A percentile compares a stretch with the other conserved stretches of the same genome.
Evolutionary conservation across 2,797 vertebrate species (phyloP).

Genomic region (Melanogrammus aeglefinus): DNA sequence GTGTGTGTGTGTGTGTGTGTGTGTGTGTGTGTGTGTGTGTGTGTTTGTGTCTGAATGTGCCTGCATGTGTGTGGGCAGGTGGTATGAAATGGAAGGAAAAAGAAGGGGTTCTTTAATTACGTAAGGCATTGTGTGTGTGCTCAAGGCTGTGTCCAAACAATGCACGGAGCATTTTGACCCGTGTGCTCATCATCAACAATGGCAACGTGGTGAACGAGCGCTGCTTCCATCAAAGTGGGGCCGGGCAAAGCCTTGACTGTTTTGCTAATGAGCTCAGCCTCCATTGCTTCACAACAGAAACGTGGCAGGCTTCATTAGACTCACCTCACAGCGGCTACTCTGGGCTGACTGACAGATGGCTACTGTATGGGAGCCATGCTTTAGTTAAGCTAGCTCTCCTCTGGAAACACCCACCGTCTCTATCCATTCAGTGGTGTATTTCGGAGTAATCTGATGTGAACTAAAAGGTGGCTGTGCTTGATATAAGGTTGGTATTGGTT

Average conservation of each 20-base stretch:
- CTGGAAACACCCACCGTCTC: neutral
- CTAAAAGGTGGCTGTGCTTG: neutral
- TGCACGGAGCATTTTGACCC: constrained; percentile 7
- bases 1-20: neutral
- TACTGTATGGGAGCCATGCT: neutral
- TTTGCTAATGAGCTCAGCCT: constrained; percentile 24
- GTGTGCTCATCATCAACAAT: constrained; percentile 2
- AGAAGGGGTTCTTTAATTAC: constrained; percentile 7
- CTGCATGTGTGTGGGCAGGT: neutral
- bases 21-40: neutral
- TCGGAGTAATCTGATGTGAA: neutral
- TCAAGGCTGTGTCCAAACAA: neutral
- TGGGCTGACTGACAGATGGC: constrained; percentile 17
- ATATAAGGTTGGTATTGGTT: neutral
- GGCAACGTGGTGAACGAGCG: neutral
- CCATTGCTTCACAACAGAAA: neutral
- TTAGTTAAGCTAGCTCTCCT: neutral
- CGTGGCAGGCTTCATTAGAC: constrained; percentile 7
- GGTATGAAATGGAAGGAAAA: neutral
- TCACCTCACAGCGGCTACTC: constrained; percentile 10
- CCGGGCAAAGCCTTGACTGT: constrained; percentile 17
- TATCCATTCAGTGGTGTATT: neutral
- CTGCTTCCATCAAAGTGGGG: constrained; percentile 5
- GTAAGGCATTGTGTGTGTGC: neutral
- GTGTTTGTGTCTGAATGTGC: constrained; percentile 7